Evolutionary conservation across 2,113 vertebrate genomes (phyloP).

Genomic region (Sterrhoptilus dennistouni): DNA sequence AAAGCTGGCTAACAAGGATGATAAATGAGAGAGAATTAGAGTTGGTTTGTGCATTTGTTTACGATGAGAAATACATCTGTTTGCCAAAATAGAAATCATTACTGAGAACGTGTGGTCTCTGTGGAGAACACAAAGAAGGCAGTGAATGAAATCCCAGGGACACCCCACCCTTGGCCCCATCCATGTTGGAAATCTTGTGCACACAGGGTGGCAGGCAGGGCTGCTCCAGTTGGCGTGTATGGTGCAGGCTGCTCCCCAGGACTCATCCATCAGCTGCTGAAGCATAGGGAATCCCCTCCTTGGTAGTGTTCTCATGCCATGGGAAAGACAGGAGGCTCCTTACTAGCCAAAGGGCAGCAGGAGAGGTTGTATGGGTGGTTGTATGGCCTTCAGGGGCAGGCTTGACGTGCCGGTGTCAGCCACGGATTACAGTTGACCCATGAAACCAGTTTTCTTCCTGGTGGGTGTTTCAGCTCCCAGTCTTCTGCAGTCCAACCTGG

Average conservation of each 20-base stretch:
- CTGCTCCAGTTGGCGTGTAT: rapidly evolving
- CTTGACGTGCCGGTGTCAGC: background rate
- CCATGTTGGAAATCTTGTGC: background rate
- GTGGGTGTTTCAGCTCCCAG: background rate
- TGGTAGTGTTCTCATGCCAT: background rate
- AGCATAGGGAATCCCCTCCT: background rate
- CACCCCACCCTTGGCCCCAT: rapidly evolving
- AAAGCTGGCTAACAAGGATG: background rate
- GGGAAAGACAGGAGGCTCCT: background rate
- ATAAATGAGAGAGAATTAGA: background rate
- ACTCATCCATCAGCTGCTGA: background rate
- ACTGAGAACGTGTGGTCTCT: background rate
- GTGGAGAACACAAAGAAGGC: background rate
- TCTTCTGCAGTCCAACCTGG: background rate
- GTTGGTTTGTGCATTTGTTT: background rate
- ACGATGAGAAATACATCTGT: background rate
- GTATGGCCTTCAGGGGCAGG: background rate
- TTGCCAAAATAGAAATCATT: background rate
- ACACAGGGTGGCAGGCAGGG: rapidly evolving
- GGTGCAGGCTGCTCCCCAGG: background rate
- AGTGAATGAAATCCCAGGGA: background rate
- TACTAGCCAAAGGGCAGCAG: background rate
- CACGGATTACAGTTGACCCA: background rate
- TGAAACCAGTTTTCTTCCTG: rapidly evolving
- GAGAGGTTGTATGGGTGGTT: too few species aligned